phyloP scores from a whole-genome alignment of 2,888 invertebrate species.

The Torymus tubicola region DNA sequence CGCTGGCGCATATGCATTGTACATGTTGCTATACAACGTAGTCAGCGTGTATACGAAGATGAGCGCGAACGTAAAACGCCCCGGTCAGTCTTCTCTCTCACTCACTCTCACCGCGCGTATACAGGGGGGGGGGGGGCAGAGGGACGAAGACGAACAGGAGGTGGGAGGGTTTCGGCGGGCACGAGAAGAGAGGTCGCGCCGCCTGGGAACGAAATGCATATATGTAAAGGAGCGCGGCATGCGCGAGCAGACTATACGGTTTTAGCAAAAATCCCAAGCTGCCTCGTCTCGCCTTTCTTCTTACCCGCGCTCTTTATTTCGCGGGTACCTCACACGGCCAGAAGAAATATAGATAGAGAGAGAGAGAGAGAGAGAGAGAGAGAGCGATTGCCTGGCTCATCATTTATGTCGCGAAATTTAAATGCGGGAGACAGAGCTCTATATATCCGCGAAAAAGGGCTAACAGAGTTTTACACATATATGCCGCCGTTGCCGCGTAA shows the following conservation, averaged over 20 bases:
- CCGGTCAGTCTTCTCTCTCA: slow-evolving; percentile 8
- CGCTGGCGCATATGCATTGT: too few species aligned
- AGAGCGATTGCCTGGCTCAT: background rate
- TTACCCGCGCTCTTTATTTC: slow-evolving; percentile 13
- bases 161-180: slow-evolving; percentile 17
- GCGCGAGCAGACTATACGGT: slow-evolving; percentile 36
- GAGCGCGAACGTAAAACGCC: slow-evolving; percentile 16
- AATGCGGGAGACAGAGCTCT: background rate
- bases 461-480: background rate
- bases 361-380: too few species aligned
- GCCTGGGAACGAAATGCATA: slow-evolving; percentile 52
- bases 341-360: too few species aligned
- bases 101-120: background rate
- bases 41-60: background rate
- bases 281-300: slow-evolving; percentile 5
- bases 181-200: slow-evolving; percentile 27
- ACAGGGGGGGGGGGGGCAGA: background rate
- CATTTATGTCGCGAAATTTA: slow-evolving; percentile 2
- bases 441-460: slow-evolving; percentile 4
- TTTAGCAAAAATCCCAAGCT: slow-evolving; percentile 48
- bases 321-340: background rate
- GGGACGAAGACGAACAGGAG: background rate
- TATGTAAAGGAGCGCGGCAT: background rate
- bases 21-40: too few species aligned
- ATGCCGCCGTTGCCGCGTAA: background rate